Base-by-base conservation (phyloP, 92 coral and sea anemone species). In the Epizoanthus scotinus region DNA sequence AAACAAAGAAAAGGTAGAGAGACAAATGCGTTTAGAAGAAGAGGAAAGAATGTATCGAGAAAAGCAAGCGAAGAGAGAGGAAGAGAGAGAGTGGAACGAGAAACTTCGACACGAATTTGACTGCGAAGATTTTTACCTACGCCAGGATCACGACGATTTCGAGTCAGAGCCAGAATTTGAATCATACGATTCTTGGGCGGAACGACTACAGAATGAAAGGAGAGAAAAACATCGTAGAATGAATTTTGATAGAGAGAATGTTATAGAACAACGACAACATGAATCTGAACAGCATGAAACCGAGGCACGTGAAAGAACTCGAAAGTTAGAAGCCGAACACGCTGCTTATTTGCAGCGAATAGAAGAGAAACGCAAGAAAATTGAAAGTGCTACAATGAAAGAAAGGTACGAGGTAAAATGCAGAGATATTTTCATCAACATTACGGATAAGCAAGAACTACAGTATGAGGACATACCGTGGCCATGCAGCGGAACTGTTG, bases 131-230 rank as follows among this genome's bases (percentile, higher is more conserved):
- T 88, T 67, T 10, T 86, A 79, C 40, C 62, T 63, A 24, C 78
- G 87, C 40, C 90, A 89, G 31, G 24, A 67, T 1, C 38, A 28
- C 24, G 73, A 89, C 25, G 89, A 85, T 57, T 80, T 79, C 26
- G 50, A 28, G 8, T 40, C 70, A 14, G 94, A 78, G 12, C 67
- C 85, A 77, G 38, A 61, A 1, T 73, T 64, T 24, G 98, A 94
- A 81, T 55, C 90, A 1, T 96, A 93, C 58, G 90, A 96, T 66
- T 89, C 85, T 18, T 96, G 99, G 99, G 98, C 91, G 4, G 96
- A 91, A 6, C 71, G 97, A 61, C 93, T 96, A 14, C 21, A 40
- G 12, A 64, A 71, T 61, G 92, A 90, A 90, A 85, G 88, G 28
- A 73, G 79, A 26, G 85, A 67, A 50, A 89, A 91, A 49, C 38